Evolutionary conservation across 2,888 invertebrate species (phyloP).

Genomic region (Nipponacmea schrenckii): DNA sequence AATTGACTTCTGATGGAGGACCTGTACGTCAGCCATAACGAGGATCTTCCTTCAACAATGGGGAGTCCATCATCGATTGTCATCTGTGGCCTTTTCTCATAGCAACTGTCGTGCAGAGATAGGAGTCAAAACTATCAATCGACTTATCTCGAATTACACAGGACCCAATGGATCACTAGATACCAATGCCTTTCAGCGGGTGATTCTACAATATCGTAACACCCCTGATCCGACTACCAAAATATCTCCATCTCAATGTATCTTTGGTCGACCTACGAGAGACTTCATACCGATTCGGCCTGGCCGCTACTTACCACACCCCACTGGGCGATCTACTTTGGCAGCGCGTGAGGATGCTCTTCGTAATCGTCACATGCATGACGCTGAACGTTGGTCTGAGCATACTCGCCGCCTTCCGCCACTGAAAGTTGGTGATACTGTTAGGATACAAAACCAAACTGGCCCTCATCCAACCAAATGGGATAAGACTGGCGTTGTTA

Average conservation of each 20-base stretch:
- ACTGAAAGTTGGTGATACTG: slow-evolving; percentile 34
- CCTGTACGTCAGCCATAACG: slow-evolving; percentile 26
- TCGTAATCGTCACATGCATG: slow-evolving; percentile 36
- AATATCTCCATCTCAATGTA: slow-evolving; percentile 40
- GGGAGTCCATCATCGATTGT: slow-evolving; percentile 42
- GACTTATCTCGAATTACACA: slow-evolving; percentile 41
- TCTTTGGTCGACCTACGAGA: slow-evolving; percentile 37
- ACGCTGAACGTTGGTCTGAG: slow-evolving; percentile 30
- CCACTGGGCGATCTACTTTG: slow-evolving; percentile 35
- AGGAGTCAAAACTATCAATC: slow-evolving; percentile 44
- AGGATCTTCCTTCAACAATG: slow-evolving; percentile 28
- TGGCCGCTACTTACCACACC: slow-evolving; percentile 32
- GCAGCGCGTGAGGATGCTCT: slow-evolving; percentile 33
- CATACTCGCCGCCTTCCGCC: slow-evolving; percentile 38
- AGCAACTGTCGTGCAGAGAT: slow-evolving; percentile 45
- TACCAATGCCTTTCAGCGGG: slow-evolving; percentile 38
- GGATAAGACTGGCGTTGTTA: slow-evolving; percentile 40
- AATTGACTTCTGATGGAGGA: slow-evolving; percentile 37
- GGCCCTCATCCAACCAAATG: slow-evolving; percentile 40
- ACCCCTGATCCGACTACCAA: slow-evolving; percentile 41
- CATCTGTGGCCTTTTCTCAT: slow-evolving; percentile 43
- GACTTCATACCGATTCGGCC: slow-evolving; percentile 41
- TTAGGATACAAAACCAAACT: slow-evolving; percentile 39
- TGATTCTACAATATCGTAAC: slow-evolving; percentile 41
- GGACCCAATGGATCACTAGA: slow-evolving; percentile 33